These are phyloP conservation scores for Colletes latitarsis DNA, from an alignment of 1,140 invertebrate species.

Conservation along the genomic window DNA sequence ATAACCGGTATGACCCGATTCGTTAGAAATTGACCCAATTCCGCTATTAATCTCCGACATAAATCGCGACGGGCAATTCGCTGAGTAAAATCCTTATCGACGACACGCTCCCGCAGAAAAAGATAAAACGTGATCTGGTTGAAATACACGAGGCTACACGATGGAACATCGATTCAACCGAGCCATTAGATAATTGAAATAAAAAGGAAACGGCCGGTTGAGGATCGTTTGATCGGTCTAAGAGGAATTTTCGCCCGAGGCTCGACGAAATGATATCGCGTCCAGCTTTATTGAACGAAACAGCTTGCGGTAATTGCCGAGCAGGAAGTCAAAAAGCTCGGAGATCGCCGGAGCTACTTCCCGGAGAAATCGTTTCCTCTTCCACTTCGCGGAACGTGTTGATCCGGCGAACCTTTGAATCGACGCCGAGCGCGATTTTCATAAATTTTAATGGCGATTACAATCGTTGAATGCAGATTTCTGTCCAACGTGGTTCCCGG, in stretches of 20 bases:
- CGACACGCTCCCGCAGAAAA: background rate
- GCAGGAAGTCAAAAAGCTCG: slow-evolving; percentile 9
- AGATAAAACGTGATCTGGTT: too few relatives aligned
- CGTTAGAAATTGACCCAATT: slow-evolving; percentile 8
- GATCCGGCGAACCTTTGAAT: background rate
- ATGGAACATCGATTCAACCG: background rate
- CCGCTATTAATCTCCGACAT: slow-evolving; percentile 16
- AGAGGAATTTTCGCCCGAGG: slow-evolving; percentile 20
- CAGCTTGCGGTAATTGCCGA: slow-evolving; percentile 46
- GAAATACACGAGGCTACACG: background rate
- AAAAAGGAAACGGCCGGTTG: slow-evolving; percentile 12
- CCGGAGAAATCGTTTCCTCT: background rate
- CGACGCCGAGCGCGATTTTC: background rate
- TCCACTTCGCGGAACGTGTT: background rate
- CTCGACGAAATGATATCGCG: slow-evolving; percentile 35
- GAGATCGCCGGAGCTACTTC: background rate
- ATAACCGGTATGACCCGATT: background rate
- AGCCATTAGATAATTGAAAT: slow-evolving; percentile 56
- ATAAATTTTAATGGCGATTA: slow-evolving; percentile 12
- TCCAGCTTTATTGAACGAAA: slow-evolving; percentile 25
- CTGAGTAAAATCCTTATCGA: slow-evolving; percentile 8
- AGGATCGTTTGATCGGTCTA: slow-evolving; percentile 18
- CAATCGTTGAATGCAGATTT: slow-evolving; percentile 8
- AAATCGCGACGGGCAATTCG: slow-evolving; percentile 24
- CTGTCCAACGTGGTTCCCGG: background rate